phyloP scores from a whole-genome alignment of 2,888 invertebrate species.

The Choreutis nemorana region DNA sequence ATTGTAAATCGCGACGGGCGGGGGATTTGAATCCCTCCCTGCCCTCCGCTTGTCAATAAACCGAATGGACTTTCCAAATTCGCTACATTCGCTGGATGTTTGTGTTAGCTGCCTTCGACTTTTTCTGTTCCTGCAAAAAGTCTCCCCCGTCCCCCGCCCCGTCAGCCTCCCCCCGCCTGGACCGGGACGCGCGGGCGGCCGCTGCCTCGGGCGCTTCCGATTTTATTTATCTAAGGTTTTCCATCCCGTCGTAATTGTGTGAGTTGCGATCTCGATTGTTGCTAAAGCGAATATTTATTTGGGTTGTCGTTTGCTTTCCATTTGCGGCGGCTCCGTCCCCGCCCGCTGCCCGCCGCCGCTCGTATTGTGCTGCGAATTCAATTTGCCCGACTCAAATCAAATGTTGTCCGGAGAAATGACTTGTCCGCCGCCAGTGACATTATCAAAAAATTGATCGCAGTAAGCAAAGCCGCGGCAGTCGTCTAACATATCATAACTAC shows the following conservation, averaged over 20 bases:
- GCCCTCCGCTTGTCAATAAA: slow-evolving; percentile 48
- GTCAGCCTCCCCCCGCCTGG: slow-evolving; percentile 11
- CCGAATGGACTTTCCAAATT: slow-evolving; percentile 59
- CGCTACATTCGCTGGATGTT: slow-evolving; percentile 56
- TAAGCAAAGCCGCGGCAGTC: too few species aligned
- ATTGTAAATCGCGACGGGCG: slow-evolving; percentile 58
- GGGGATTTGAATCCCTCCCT: slow-evolving; percentile 28
- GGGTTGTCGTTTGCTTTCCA: slow-evolving; percentile 52
- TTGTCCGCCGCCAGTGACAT: slow-evolving; percentile 47
- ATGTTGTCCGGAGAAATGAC: slow-evolving; percentile 56
- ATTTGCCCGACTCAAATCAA: slow-evolving; percentile 53
- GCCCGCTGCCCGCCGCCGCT: slow-evolving; percentile 9
- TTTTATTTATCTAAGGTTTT: slow-evolving; percentile 64
- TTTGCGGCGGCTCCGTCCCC: slow-evolving; percentile 15
- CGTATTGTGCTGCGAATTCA: slow-evolving; percentile 54
- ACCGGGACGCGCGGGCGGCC: slow-evolving; percentile 8
- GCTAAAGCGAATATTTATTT: slow-evolving; percentile 64
- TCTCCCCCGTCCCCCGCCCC: slow-evolving; percentile 14
- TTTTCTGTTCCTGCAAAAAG: slow-evolving; percentile 38
- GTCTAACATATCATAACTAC: slow-evolving; percentile 1
- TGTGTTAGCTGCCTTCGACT: slow-evolving; percentile 54
- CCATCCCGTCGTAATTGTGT: slow-evolving; percentile 60
- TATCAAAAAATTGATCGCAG: slow-evolving; percentile 63
- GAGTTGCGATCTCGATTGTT: slow-evolving; percentile 57
- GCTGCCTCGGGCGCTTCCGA: slow-evolving; percentile 38